Evolutionary conservation across 2,113 vertebrate species (phyloP), one percentile per base, ranked within the genome.

Genomic region (Ia io): DNA sequence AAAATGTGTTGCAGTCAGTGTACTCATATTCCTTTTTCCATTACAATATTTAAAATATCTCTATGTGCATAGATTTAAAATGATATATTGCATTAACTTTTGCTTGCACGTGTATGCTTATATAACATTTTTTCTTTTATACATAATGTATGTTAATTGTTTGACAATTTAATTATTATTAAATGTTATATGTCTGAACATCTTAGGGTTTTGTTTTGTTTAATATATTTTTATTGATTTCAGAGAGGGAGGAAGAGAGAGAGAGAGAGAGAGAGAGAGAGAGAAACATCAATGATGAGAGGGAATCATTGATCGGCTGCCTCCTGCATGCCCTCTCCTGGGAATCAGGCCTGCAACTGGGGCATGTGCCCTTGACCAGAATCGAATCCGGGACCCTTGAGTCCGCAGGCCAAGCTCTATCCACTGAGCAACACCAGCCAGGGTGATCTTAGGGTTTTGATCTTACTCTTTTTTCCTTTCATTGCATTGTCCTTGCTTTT

Each of bases 401-500:
- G 20, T 22, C 18, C 2, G 6, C 53, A 56, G 53, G 53, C 18
- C 20, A 56, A 22, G 18, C 53, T 56, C 53, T 56, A 56, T 56
- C 18, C 53, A 56, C 16, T 56, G 53, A 56, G 53, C 18, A 5
- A 56, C 20, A 56, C 53, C 53, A 56, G 53, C 53, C 53, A 56
- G 53, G 51, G 51, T 6, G 6, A 47, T 70, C 20, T 94, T 73
- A 89, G 37, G 23, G 23, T 61, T 61, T 96, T 65, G 35, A 71
- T 20, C 17, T 86, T 79, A 74, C 28, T 40, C 86, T 90, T 51
- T 78, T 51, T 32, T 5, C 32, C 18, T 63, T 93, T 94, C 69
- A 42, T 47, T 76, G n/a, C 7, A 69, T 90, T 96, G 8, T 87
- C 25, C 35, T 88, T 92, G 37, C 51, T 90, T 96, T 92, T 92